Evolutionary conservation across 1,140 invertebrate species (phyloP), one percentile per base, ranked within the genome.

Genomic region (Uloborus diversus): DNA sequence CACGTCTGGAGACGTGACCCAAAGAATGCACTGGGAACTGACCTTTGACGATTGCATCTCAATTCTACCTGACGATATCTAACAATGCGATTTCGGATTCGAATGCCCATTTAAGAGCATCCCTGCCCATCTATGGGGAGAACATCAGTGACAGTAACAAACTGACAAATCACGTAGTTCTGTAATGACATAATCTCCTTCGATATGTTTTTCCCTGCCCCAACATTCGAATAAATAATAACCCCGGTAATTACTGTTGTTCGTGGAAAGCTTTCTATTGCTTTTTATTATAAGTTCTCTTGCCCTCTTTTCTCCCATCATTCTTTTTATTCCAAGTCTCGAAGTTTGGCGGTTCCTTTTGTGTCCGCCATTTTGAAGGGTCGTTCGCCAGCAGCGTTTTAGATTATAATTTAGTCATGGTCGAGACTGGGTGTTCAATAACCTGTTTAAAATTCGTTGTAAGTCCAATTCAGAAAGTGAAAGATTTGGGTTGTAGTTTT

Each of bases 131-230:
- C n/a, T n/a, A 23, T 23, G 61, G 32, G 33, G 27, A 17, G 17
- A 64, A 17, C 61, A 14, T 3, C 61, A 47, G 25, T 64, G 61
- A 64, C 61, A 64, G 42, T 35, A 27, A 23, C 33, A 30, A 7
- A 20, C 61, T 64, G 61, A 64, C 61, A 33, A 64, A 64, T 64
- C 61, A 64, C 61, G 61, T 35, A 35, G 32, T 20, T 25, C 13
- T 13, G 23, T 64, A 64, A 64, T 64, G 61, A 64, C 61, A 64
- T 42, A 64, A 64, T 64, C 32, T 27, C 30, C 3, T 3, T 27
- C 9, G 17, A 42, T 1, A 42, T 42, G 9, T 42, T 42, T 42
- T 42, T 42, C 17, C 9, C 17, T 42, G 9, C 17, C 37, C 9
- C 37, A 17, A 9, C 37, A 42, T 42, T n/a, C n/a, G n/a, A n/a